Evolutionary conservation across 2,797 vertebrate genomes (phyloP).

Genomic region (Notolabrus celidotus): DNA sequence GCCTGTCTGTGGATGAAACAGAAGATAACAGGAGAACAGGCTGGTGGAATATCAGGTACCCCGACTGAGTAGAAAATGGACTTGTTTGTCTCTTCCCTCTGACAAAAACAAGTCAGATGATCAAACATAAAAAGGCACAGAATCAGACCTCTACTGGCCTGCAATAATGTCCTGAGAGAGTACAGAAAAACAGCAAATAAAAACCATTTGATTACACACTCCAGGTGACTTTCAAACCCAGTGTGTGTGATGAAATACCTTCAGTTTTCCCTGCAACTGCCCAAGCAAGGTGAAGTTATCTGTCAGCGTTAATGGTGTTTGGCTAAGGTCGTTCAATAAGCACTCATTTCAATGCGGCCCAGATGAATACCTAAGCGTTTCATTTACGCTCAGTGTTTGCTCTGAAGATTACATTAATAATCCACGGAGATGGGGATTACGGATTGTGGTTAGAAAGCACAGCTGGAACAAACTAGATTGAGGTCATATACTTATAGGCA

Average conservation of each 20-base stretch:
- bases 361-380: constrained; percentile 70
- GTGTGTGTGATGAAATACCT: constrained; percentile 66
- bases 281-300: constrained; percentile 59
- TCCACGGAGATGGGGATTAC: constrained; percentile 72
- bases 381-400: constrained; percentile 69
- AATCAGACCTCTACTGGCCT: constrained; percentile 20
- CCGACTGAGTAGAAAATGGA: constrained; percentile 9
- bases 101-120: constrained; percentile 45
- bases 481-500: constrained; percentile 64
- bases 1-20: constrained; percentile 42
- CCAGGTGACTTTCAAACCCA: constrained; percentile 56
- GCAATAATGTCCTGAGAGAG: constrained; percentile 27
- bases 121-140: constrained; percentile 41
- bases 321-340: constrained; percentile 50
- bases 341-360: constrained; percentile 42
- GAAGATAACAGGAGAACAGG: constrained; percentile 29
- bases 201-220: constrained; percentile 53
- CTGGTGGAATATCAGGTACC: constrained; percentile 37
- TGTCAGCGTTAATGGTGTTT: constrained; percentile 44
- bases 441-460: constrained; percentile 53
- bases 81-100: constrained; percentile 33
- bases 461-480: constrained; percentile 66
- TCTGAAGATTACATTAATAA: constrained; percentile 75
- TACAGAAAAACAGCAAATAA: background rate
- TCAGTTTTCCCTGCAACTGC: constrained; percentile 55